These are phyloP conservation scores for Lysiphlebus fabarum DNA, from an alignment of 1,140 invertebrate genomes.

Conservation along the genomic window DNA sequence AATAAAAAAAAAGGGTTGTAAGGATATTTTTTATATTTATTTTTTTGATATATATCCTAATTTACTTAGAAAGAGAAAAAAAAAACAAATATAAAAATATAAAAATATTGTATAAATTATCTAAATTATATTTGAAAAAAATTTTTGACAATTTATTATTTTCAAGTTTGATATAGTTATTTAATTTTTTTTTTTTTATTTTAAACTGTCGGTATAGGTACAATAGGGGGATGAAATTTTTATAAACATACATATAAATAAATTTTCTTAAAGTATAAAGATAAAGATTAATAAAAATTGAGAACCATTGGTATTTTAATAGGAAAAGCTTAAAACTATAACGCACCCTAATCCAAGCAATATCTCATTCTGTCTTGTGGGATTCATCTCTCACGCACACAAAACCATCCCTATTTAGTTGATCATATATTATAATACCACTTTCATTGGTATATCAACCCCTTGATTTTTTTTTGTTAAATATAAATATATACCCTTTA, in stretches of 20 bases:
- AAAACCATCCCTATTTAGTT: constrained; percentile 44
- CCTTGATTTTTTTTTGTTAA: constrained; percentile 31
- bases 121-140: not conserved
- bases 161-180: no score
- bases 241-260: not conserved
- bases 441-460: constrained; percentile 44
- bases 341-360: constrained; percentile 44
- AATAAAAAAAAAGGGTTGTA: constrained; percentile 44
- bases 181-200: no score
- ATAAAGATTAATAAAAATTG: constrained; percentile 25
- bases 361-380: constrained; percentile 47
- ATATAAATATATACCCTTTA: constrained; percentile 21
- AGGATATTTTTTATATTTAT: not conserved
- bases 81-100: no score
- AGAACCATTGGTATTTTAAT: constrained; percentile 40
- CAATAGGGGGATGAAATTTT: no score
- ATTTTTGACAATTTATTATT: not conserved
- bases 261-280: not conserved
- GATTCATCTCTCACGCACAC: constrained; percentile 43
- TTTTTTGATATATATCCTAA: not conserved
- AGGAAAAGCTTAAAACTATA: constrained; percentile 47
- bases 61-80: not conserved
- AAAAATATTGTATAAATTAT: not conserved
- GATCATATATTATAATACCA: constrained; percentile 45
- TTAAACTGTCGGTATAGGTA: not conserved